Conservation (phyloP, 2,888 invertebrate species). For the Reticulitermes lucifugus region DNA sequence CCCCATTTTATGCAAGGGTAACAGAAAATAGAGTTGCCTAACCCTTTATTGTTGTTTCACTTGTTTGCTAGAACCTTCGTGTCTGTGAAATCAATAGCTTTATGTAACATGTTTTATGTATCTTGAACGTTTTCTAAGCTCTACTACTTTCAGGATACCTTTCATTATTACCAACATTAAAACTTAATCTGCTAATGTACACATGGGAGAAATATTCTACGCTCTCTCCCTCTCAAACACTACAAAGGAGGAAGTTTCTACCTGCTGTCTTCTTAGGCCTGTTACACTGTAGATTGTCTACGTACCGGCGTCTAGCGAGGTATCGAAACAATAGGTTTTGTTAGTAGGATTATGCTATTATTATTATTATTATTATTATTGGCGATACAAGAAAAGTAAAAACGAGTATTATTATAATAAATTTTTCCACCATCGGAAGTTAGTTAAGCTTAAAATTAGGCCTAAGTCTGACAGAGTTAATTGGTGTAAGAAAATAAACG, state of each 20-base stretch:
- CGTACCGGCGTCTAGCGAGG: no score
- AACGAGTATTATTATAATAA: no score
- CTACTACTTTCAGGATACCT: background rate
- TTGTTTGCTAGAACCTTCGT: background rate
- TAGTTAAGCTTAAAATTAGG: no score
- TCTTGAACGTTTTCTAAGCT: background rate
- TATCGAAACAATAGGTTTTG: no score
- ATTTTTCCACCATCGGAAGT: no score
- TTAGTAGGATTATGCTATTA: no score
- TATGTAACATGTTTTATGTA: constrained; percentile 2
- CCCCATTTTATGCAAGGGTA: no score
- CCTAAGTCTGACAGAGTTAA: no score
- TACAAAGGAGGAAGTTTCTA: background rate
- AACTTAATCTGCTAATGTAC: constrained; percentile 12
- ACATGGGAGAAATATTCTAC: background rate
- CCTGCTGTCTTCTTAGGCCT: background rate
- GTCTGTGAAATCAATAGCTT: background rate
- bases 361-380: no score
- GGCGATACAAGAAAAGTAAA: no score
- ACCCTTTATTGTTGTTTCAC: background rate
- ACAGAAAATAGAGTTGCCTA: background rate
- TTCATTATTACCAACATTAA: background rate
- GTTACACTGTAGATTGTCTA: no score
- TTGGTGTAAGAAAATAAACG: no score
- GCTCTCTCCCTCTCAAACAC: background rate